Percentiles rank a stretch among this genome's conserved stretches.
Conservation (phyloP, 1,140 invertebrate genomes). For the Luehdorfia chinensis region DNA sequence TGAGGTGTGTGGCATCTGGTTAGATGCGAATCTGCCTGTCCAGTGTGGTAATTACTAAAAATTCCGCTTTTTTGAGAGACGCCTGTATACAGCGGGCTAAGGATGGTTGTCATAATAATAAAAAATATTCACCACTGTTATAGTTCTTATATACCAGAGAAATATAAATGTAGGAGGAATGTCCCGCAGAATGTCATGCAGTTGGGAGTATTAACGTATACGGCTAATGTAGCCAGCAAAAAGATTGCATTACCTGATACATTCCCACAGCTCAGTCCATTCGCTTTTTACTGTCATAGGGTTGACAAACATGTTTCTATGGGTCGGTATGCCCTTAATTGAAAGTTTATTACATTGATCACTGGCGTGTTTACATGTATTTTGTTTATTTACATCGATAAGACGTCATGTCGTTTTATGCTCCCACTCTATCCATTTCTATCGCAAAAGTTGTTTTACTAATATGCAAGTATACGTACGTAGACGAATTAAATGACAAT, state of each 20-base stretch:
- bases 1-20: too few species aligned
- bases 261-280: constrained; percentile 54
- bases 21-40: too few species aligned
- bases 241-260: constrained; percentile 60
- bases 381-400: constrained; percentile 16
- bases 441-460: not conserved
- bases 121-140: too few species aligned
- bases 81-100: too few species aligned
- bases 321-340: constrained; percentile 36
- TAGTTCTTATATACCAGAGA: constrained; percentile 1
- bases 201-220: constrained; percentile 23
- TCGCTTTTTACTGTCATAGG: constrained; percentile 44
- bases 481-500: too few species aligned
- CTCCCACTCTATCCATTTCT: too few species aligned
- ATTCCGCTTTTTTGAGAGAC: too few species aligned
- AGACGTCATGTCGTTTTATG: not conserved
- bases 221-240: constrained; percentile 49
- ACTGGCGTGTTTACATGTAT: constrained; percentile 21
- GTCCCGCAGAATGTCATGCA: constrained; percentile 9
- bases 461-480: too few species aligned
- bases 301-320: constrained; percentile 26
- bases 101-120: too few species aligned
- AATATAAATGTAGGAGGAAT: constrained; percentile 10
- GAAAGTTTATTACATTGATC: constrained; percentile 32
- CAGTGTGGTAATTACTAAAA: too few species aligned